These are phyloP conservation scores for Coryphaenoides rupestris DNA, from an alignment of 2,113 vertebrate species.

Conservation along the genomic window DNA sequence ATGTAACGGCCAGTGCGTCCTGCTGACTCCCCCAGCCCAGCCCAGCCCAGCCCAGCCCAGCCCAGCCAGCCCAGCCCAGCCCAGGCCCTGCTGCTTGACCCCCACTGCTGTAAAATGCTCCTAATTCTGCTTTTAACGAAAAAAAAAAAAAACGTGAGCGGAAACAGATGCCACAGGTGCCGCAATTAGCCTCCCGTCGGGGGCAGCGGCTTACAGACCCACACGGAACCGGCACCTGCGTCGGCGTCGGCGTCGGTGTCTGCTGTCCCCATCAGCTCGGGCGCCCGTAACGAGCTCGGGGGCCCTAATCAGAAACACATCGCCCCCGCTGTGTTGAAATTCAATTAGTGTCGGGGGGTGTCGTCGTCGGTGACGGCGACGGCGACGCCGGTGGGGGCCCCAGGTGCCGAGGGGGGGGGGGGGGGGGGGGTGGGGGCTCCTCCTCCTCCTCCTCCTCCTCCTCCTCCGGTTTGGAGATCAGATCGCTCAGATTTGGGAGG, in stretches of 20 bases:
- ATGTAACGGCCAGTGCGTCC: too few relatives aligned
- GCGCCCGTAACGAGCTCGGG: not conserved
- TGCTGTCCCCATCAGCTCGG: not conserved
- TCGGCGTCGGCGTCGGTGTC: too few relatives aligned
- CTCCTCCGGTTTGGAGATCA: not conserved
- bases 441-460: too few relatives aligned
- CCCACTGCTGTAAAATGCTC: constrained; percentile 23
- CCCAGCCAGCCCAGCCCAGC: too few relatives aligned
- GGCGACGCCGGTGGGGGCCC: too few relatives aligned
- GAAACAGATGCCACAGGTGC: constrained; percentile 55
- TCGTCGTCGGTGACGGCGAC: too few relatives aligned
- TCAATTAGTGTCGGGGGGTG: not conserved
- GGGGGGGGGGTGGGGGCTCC: too few relatives aligned
- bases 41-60: too few relatives aligned
- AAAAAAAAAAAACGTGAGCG: constrained; percentile 24
- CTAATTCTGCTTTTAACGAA: constrained; percentile 41
- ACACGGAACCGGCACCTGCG: too few relatives aligned
- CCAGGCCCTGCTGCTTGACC: constrained; percentile 37
- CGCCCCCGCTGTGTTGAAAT: constrained; percentile 9
- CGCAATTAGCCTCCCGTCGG: constrained; percentile 33
- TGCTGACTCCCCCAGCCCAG: too few relatives aligned
- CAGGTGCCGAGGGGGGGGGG: not conserved
- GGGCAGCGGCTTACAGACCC: constrained; percentile 17
- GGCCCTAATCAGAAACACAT: constrained; percentile 32
- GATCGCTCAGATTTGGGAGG: not conserved